Conservation (phyloP, 2,113 vertebrate species). For the Boulengeromyrus knoepffleri region DNA sequence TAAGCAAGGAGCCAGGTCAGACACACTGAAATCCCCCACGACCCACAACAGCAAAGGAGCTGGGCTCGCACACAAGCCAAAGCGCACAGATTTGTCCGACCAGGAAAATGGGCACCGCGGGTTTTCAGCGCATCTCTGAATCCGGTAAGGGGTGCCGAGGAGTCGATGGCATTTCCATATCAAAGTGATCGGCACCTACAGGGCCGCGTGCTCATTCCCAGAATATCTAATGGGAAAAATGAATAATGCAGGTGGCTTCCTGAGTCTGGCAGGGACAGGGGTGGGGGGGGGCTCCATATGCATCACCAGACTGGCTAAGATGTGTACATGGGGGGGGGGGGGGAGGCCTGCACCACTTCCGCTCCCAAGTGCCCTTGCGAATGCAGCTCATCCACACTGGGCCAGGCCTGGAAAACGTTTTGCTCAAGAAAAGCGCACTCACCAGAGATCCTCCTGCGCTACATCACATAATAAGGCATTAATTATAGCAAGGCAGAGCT, state of each 20-base stretch:
- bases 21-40: neutral
- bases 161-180: slow-evolving; percentile 26
- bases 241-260: slow-evolving; percentile 34
- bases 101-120: neutral
- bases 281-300: neutral
- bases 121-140: neutral
- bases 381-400: neutral
- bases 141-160: neutral
- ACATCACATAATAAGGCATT: neutral
- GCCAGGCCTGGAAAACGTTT: neutral
- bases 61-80: neutral
- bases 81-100: neutral
- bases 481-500: neutral
- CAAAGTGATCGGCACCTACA: slow-evolving; percentile 28
- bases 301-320: neutral
- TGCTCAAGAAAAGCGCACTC: neutral
- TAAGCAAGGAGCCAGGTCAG: neutral
- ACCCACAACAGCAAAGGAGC: neutral
- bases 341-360: neutral
- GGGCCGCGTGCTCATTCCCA: neutral
- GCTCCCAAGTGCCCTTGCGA: neutral
- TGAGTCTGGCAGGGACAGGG: slow-evolving; percentile 6
- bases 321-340: neutral
- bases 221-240: slow-evolving; percentile 25
- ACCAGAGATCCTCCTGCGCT: neutral